Evolutionary conservation across 2,797 vertebrate species (phyloP).

Genomic region (Periparus ater): DNA sequence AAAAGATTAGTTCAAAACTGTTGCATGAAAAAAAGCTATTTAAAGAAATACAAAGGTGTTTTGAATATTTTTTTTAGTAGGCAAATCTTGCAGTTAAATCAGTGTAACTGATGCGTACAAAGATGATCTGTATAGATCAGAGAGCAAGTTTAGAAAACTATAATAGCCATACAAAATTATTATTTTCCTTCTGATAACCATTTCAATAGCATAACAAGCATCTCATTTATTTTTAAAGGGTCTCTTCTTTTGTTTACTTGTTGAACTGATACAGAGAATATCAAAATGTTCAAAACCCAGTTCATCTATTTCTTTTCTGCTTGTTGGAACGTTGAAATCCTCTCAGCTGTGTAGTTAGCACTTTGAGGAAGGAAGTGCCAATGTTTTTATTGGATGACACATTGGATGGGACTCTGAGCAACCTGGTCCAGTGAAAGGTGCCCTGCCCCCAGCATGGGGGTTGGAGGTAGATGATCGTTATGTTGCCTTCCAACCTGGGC

Average conservation of each 20-base stretch:
- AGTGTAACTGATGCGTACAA: background rate
- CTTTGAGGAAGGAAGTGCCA: background rate
- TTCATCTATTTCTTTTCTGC: background rate
- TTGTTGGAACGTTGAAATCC: background rate
- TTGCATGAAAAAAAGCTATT: background rate
- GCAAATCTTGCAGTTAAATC: background rate
- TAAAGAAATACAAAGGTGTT: background rate
- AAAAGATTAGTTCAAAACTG: conserved; percentile 8
- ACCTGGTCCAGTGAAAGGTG: background rate
- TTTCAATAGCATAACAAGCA: background rate
- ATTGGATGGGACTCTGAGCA: background rate
- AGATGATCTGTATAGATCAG: background rate
- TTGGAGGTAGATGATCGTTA: background rate
- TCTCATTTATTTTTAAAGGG: background rate
- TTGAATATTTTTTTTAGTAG: background rate
- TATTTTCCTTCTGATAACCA: background rate
- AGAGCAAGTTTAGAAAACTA: background rate
- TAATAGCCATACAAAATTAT: background rate
- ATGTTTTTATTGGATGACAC: background rate
- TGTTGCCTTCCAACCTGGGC: background rate
- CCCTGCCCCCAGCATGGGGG: background rate
- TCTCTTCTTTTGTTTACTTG: background rate
- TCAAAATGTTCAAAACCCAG: background rate
- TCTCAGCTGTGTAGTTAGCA: background rate
- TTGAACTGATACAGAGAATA: background rate